Evolutionary conservation across 2,888 invertebrate species (phyloP).

Genomic region (Peribatodes rhomboidaria): DNA sequence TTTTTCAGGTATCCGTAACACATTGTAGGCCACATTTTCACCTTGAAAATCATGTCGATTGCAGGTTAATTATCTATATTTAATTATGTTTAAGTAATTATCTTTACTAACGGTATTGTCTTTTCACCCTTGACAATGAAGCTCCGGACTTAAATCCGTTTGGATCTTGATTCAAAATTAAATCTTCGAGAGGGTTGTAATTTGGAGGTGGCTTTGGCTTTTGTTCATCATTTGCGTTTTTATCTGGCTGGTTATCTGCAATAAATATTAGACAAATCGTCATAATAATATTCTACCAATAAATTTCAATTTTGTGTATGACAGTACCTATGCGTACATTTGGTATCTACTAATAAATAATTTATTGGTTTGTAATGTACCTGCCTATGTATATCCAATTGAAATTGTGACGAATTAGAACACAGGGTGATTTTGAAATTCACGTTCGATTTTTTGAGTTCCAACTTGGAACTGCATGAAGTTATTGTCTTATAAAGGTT

Average conservation of each 20-base stretch:
- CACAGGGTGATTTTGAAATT: too few species aligned
- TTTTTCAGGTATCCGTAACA: too few species aligned
- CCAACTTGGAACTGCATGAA: too few species aligned
- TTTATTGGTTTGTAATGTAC: too few species aligned
- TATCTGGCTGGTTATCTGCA: conserved; percentile 1
- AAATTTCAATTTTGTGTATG: neutral
- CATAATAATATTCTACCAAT: neutral
- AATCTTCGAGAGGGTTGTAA: conserved; percentile 56
- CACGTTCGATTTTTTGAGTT: too few species aligned
- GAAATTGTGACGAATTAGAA: too few species aligned
- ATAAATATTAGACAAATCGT: neutral
- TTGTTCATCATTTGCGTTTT: conserved; percentile 8
- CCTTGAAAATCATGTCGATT: neutral
- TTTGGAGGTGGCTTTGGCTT: conserved; percentile 39
- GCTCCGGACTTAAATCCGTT: conserved; percentile 49
- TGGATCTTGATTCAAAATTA: conserved; percentile 51
- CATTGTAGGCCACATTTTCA: neutral
- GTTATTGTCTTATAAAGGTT: too few species aligned
- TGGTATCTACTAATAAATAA: too few species aligned
- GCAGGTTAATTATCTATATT: neutral
- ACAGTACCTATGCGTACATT: too few species aligned
- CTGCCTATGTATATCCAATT: too few species aligned
- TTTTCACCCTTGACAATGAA: conserved; percentile 56
- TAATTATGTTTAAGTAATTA: neutral
- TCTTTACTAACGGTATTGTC: conserved; percentile 58